Evolutionary conservation across 2,797 vertebrate genomes (phyloP).

Genomic region (Melanotaenia boesemani): DNA sequence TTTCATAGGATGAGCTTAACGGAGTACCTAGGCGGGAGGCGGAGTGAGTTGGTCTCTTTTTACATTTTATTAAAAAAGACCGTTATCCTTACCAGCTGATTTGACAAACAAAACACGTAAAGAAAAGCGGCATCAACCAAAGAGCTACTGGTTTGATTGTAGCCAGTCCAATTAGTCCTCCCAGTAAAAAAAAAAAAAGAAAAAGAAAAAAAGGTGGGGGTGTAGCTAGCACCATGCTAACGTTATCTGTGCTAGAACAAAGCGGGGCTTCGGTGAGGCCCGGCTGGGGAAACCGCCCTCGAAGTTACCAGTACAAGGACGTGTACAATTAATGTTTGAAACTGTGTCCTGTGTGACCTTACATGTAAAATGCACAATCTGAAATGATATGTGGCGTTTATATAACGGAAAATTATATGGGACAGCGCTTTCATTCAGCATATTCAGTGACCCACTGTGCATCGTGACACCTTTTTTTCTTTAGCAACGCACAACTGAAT

Average conservation of each 20-base stretch:
- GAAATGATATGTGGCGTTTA: fast-evolving
- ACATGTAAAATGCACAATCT: fast-evolving
- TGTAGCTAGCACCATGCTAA: slow-evolving; percentile 48
- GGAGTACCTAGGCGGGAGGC: background rate
- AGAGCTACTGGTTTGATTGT: background rate
- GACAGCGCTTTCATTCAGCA: background rate
- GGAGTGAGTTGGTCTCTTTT: background rate
- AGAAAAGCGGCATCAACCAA: background rate
- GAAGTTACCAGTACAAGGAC: fast-evolving
- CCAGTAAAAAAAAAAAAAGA: background rate
- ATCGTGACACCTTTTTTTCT: slow-evolving; percentile 28
- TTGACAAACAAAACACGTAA: background rate
- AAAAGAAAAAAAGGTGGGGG: background rate
- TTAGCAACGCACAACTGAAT: slow-evolving; percentile 8
- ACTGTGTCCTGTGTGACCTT: fast-evolving
- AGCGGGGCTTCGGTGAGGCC: slow-evolving; percentile 64
- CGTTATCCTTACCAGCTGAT: background rate
- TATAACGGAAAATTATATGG: fast-evolving
- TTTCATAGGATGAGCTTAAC: background rate
- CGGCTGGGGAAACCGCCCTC: slow-evolving; percentile 22
- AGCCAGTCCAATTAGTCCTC: background rate
- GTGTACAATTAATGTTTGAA: fast-evolving
- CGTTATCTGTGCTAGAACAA: slow-evolving; percentile 62
- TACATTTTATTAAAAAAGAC: no score
- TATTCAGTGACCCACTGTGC: background rate